Evolutionary conservation across 2,113 vertebrate genomes (phyloP).

Genomic region (Ifrita kowaldi): DNA sequence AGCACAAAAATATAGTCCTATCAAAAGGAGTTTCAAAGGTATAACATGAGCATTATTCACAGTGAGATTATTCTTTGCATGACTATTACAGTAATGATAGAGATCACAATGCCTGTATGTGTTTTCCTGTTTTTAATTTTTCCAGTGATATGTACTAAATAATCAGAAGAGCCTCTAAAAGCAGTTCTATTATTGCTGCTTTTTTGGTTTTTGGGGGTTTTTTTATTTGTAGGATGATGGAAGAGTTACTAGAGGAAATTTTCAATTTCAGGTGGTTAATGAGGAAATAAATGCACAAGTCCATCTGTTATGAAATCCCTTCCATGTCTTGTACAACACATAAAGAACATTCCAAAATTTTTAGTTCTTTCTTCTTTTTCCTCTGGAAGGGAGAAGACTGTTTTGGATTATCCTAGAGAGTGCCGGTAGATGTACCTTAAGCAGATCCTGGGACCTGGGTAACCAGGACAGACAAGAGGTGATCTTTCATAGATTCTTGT

Average conservation of each 20-base stretch:
- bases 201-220: not conserved
- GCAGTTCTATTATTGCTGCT: not conserved
- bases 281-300: not conserved
- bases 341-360: not conserved
- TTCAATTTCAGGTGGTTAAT: not conserved
- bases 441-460: no score
- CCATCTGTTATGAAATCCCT: not conserved
- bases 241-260: not conserved
- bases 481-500: not conserved
- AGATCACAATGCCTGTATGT: not conserved
- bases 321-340: not conserved
- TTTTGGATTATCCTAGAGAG: not conserved
- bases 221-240: not conserved
- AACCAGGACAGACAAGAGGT: not conserved
- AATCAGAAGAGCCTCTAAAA: not conserved
- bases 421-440: accelerated
- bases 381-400: not conserved
- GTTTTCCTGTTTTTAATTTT: not conserved
- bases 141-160: not conserved
- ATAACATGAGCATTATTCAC: not conserved
- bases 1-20: not conserved
- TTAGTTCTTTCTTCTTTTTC: not conserved
- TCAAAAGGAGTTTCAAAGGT: not conserved
- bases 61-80: not conserved
- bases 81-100: not conserved